Evolutionary conservation across 2,888 invertebrate species (phyloP).

Genomic region (Trichogramma dendrolimi): DNA sequence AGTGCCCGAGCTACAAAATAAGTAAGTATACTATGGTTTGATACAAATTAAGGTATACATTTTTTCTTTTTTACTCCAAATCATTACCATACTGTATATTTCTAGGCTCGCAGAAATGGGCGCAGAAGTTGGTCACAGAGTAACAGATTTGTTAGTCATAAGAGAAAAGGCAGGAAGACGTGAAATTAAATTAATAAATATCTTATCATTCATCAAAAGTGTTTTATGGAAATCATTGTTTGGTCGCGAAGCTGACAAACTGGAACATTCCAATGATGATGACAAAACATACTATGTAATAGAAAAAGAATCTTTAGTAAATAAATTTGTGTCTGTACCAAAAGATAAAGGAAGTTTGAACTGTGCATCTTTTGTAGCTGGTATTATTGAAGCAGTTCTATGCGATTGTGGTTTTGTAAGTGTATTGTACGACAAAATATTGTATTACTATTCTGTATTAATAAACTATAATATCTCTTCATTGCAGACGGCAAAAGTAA

Average conservation of each 20-base stretch:
- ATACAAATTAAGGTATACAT: constrained; percentile 4
- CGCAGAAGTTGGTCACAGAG: constrained; percentile 87
- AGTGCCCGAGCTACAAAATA: constrained; percentile 89
- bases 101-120: constrained; percentile 89
- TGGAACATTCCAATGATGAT: constrained; percentile 98
- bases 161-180: constrained; percentile 90
- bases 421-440: constrained; percentile 35
- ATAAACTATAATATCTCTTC: constrained; percentile 1
- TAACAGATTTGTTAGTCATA: constrained; percentile 90
- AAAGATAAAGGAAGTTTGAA: constrained; percentile 96
- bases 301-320: constrained; percentile 95
- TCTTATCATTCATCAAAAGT: constrained; percentile 91
- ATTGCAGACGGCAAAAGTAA: constrained; percentile 88
- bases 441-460: neutral
- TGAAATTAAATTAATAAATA: constrained; percentile 91
- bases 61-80: constrained; percentile 5
- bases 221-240: constrained; percentile 97
- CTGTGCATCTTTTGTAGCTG: constrained; percentile 97
- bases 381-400: constrained; percentile 94
- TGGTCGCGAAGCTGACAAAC: constrained; percentile 96
- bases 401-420: constrained; percentile 95
- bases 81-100: constrained; percentile 14
- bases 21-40: constrained; percentile 57
- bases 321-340: constrained; percentile 94
- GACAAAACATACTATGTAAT: constrained; percentile 97